These are phyloP conservation scores for Spinibarbus caldwelli DNA, from an alignment of 2,797 vertebrate species.

Conservation along the genomic window DNA sequence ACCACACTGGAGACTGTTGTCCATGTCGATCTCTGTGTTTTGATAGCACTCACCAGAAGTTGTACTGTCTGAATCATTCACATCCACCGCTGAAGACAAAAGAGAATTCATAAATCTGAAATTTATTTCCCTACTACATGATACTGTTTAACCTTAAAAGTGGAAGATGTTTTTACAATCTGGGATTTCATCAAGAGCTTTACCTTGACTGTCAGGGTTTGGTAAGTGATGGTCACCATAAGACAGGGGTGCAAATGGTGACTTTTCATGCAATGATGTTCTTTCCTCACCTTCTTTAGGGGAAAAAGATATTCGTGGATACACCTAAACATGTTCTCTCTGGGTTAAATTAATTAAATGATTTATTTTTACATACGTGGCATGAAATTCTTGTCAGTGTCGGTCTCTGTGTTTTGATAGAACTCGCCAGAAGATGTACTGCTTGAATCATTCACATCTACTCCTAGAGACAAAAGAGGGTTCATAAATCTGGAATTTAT, in stretches of 20 bases:
- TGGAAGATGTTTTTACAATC: background rate
- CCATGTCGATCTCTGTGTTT: conserved; percentile 36
- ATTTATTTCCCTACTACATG: background rate
- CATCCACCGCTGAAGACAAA: conserved; percentile 22
- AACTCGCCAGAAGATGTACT: conserved; percentile 59
- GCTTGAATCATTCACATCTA: conserved; percentile 43
- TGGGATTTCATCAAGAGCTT: background rate
- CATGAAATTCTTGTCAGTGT: background rate
- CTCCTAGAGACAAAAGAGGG: conserved; percentile 9
- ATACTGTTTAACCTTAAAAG: background rate
- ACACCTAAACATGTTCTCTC: too few relatives aligned
- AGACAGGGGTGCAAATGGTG: background rate
- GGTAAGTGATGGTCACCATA: background rate
- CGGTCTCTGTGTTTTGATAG: conserved; percentile 43
- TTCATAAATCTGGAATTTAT: background rate
- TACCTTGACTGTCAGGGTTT: background rate
- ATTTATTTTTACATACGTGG: conserved; percentile 38
- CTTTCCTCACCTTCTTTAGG: background rate
- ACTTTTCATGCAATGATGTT: background rate
- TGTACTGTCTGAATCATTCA: conserved; percentile 56
- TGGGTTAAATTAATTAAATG: background rate
- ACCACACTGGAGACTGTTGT: conserved; percentile 48
- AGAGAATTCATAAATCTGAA: background rate
- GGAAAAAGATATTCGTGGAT: background rate
- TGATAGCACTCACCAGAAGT: conserved; percentile 62